Evolutionary conservation across 2,888 invertebrate species (phyloP), one percentile per base, ranked within the genome.

Genomic region (Calameuta filiformis): DNA sequence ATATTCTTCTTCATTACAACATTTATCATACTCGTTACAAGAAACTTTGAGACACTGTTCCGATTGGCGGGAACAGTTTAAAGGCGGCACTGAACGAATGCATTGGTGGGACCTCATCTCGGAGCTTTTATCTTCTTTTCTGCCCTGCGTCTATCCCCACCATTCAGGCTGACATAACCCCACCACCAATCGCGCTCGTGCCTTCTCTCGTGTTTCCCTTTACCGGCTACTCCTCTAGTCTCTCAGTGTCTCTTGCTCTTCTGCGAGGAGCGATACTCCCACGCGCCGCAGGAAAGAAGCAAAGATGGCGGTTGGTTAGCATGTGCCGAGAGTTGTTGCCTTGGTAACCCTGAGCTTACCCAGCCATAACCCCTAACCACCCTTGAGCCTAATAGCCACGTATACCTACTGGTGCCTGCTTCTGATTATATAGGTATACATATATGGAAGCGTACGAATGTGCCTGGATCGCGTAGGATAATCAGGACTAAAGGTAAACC

Each of bases 301-400:
- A 84, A 87, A 88, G 86, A 88, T 88, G 88, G 88, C 88, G 87
- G 83, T 84, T 82, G 12, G 82, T 86, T 86, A 85, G 88, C 87
- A 85, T 90, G 90, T 91, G 90, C 89, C 89, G 87, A 91, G 90
- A 90, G 88, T 89, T 89, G 91, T 91, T 89, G 89, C 90, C 90
- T 89, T 90, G 91, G 88, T 90, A 91, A 91, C 91, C 91, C 90
- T 89, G 89, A 89, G 85, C 86, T 89, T 85, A 85, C 85, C 90
- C 89, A 89, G 85, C 87, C 87, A 87, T 86, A 85, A 89, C 88
- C 85, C 85, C 83, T 84, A 76, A 56, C 75, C 73, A 75, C 77
- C 75, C 80, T 80, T 56, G 56, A 56, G 23, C 9, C 56, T 23
- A 56, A 56, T 12, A 31, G 15, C 23, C 56, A 30, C 31, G 30